These are phyloP conservation scores for Antrozous pallidus DNA, from an alignment of 2,797 vertebrate species.

Conservation along the genomic window DNA sequence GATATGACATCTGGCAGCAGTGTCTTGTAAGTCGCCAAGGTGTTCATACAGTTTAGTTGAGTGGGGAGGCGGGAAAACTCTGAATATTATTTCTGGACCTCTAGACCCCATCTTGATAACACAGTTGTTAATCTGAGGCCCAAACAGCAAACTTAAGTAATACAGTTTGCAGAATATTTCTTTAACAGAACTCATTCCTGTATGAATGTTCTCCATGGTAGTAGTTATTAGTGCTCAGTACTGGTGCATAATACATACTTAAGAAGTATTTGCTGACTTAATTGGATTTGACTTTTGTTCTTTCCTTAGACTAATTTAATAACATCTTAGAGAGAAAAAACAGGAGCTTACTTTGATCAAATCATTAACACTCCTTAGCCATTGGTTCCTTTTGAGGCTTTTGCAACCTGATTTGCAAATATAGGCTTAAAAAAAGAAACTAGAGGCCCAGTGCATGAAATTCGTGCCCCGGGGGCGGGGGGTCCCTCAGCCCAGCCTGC, in stretches of 20 bases:
- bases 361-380: neutral
- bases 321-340: constrained; percentile 1
- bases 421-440: constrained; percentile 32
- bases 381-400: constrained; percentile 10
- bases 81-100: neutral
- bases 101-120: neutral
- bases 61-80: neutral
- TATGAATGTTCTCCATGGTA: neutral
- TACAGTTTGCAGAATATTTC: constrained; percentile 1
- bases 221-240: neutral
- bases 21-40: neutral
- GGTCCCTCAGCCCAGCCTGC: too few relatives aligned
- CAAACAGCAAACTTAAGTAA: neutral
- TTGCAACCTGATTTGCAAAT: constrained; percentile 31
- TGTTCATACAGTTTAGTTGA: neutral
- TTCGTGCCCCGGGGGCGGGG: too few relatives aligned
- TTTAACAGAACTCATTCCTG: neutral
- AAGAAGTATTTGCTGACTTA: constrained; percentile 37
- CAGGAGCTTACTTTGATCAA: neutral
- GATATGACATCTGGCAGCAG: neutral
- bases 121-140: neutral
- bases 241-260: neutral
- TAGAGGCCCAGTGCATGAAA: too few relatives aligned
- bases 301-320: constrained; percentile 23
- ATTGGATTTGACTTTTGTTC: constrained; percentile 32